These are phyloP conservation scores for Allolobophora icterica DNA, from an alignment of 2,888 invertebrate genomes.

Conservation along the genomic window DNA sequence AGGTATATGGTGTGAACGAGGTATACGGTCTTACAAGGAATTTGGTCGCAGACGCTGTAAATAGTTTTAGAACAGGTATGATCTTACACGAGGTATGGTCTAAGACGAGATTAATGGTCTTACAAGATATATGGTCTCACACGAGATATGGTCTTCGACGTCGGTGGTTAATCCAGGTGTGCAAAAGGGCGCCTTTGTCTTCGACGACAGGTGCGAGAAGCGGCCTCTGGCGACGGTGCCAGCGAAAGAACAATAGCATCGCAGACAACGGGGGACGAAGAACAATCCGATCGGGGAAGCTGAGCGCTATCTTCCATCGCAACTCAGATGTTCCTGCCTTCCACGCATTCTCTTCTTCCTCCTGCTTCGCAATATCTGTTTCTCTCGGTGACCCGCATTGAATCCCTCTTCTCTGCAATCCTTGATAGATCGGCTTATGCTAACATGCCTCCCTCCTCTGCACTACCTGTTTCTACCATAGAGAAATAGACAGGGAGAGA, in stretches of 20 bases:
- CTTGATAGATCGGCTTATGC: not conserved
- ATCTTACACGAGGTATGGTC: not conserved
- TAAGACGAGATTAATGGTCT: not conserved
- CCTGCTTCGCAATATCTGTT: not conserved
- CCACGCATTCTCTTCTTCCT: not conserved
- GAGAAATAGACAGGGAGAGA: not conserved
- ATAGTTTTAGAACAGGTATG: not conserved
- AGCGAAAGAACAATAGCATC: conserved; percentile 10
- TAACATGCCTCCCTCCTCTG: too few relatives aligned
- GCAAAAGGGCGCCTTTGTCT: conserved; percentile 10
- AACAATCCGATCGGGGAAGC: not conserved
- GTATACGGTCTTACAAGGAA: not conserved
- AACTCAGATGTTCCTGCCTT: not conserved
- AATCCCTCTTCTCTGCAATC: not conserved
- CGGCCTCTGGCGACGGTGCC: conserved; percentile 11
- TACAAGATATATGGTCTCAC: not conserved
- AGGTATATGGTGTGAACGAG: not conserved
- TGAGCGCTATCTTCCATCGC: not conserved
- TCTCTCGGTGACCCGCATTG: not conserved
- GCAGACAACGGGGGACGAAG: not conserved
- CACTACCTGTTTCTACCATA: not conserved
- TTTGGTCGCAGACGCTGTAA: not conserved
- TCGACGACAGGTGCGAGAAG: not conserved
- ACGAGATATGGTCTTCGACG: not conserved
- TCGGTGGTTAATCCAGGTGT: not conserved